A percentile compares a stretch with the other conserved stretches of the same genome.
Conservation (phyloP, 2,113 vertebrate genomes). For the Laticauda colubrina region DNA sequence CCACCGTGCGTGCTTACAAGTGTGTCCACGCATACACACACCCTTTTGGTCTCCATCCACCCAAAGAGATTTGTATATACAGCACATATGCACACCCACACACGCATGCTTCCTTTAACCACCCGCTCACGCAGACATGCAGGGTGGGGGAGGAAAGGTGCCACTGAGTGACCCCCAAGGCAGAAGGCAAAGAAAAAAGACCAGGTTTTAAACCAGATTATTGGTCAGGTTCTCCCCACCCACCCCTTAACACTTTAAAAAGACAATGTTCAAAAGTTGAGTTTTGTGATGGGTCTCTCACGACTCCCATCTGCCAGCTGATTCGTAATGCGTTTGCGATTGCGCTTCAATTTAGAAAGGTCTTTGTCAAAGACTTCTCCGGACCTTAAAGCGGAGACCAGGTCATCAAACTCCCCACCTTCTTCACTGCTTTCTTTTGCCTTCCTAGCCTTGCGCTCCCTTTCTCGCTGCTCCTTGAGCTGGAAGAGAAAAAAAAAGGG, state of each 20-base stretch:
- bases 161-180: conserved; percentile 60
- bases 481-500: conserved; percentile 41
- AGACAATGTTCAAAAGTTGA: conserved; percentile 82
- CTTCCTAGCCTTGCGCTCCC: conserved; percentile 88
- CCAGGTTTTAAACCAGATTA: conserved; percentile 47
- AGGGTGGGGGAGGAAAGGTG: conserved; percentile 49
- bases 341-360: conserved; percentile 96
- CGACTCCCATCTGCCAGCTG: conserved; percentile 84
- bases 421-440: conserved; percentile 94
- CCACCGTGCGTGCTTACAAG: conserved; percentile 29
- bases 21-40: conserved; percentile 20
- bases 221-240: conserved; percentile 16
- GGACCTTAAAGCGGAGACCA: conserved; percentile 92
- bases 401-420: conserved; percentile 93
- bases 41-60: conserved; percentile 41
- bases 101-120: conserved; percentile 33
- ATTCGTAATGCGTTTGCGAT: conserved; percentile 91
- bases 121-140: neutral
- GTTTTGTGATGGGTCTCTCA: conserved; percentile 92
- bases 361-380: conserved; percentile 99
- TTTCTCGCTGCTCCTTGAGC: conserved; percentile 95
- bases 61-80: conserved; percentile 57
- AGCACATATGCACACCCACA: conserved; percentile 49
- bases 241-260: neutral
- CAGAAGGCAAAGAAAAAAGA: conserved; percentile 53